Conservation (phyloP, 2,888 invertebrate species). For the Pasiphila rectangulata region DNA sequence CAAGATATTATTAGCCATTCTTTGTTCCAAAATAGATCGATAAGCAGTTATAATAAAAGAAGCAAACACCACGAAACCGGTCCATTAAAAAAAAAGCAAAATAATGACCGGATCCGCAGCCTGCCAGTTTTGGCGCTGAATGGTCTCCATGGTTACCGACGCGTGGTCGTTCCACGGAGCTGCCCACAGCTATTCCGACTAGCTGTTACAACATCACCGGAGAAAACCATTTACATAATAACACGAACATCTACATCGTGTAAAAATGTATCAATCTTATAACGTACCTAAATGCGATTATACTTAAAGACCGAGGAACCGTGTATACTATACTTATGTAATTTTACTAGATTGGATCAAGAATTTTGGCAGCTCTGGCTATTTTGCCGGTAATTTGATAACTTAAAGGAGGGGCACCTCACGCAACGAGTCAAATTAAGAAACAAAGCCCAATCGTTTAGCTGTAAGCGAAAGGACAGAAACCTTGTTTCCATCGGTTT, state of each 20-base stretch:
- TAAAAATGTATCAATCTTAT: constrained; percentile 34
- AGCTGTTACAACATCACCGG: constrained; percentile 59
- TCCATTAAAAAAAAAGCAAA: constrained; percentile 23
- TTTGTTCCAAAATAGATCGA: neutral
- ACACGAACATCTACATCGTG: constrained; percentile 37
- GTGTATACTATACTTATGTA: no score
- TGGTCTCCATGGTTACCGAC: constrained; percentile 52
- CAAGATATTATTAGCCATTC: neutral
- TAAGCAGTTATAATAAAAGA: constrained; percentile 3
- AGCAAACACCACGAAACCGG: constrained; percentile 3
- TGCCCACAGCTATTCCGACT: constrained; percentile 51
- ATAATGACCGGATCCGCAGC: constrained; percentile 30
- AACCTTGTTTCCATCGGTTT: constrained; percentile 62
- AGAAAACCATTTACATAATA: constrained; percentile 66
- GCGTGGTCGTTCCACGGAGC: constrained; percentile 65
- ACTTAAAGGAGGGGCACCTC: constrained; percentile 24
- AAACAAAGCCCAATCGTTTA: constrained; percentile 60
- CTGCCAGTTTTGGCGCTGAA: constrained; percentile 26
- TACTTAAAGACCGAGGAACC: no score
- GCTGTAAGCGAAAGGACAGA: constrained; percentile 63
- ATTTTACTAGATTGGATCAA: no score
- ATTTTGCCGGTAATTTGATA: neutral
- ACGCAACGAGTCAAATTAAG: constrained; percentile 39
- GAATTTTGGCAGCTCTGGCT: neutral
- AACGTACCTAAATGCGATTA: neutral